phyloP scores from a whole-genome alignment of 2,888 invertebrate genomes.

The Sinhomidia bicolor region DNA sequence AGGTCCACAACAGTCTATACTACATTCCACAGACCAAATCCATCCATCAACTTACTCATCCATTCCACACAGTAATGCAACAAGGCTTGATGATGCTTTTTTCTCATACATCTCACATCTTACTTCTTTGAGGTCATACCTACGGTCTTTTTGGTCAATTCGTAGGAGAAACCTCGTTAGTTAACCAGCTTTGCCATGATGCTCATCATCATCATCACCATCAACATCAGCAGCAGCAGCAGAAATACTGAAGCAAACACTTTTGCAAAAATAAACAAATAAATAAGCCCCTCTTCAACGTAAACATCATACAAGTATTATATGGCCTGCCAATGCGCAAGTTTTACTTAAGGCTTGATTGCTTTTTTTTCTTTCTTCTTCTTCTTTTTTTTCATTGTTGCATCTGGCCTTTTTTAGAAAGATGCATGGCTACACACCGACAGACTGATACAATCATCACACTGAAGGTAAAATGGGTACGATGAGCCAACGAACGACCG shows the following conservation, averaged over 20 bases:
- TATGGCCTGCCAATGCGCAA: not conserved
- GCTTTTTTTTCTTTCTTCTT: not conserved
- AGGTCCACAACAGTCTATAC: constrained; percentile 8
- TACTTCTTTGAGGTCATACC: constrained; percentile 56
- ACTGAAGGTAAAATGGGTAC: constrained; percentile 15
- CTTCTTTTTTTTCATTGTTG: not conserved
- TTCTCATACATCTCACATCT: not conserved
- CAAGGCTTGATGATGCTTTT: no score
- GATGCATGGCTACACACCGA: not conserved
- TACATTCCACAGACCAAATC: not conserved
- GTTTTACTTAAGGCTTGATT: constrained; percentile 41
- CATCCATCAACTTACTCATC: constrained; percentile 6
- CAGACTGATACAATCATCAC: constrained; percentile 32
- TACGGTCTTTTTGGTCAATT: constrained; percentile 53
- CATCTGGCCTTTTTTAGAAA: constrained; percentile 21
- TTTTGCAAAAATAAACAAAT: constrained; percentile 7
- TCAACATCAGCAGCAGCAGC: no score
- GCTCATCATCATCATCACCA: not conserved
- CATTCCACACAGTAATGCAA: not conserved
- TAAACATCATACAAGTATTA: not conserved
- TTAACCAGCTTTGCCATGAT: constrained; percentile 16
- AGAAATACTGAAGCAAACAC: constrained; percentile 26
- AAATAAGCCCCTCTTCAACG: not conserved
- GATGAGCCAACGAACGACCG: constrained; percentile 46
- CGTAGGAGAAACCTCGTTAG: constrained; percentile 46